These are phyloP conservation scores for Pinna nobilis DNA, from an alignment of 1,140 invertebrate species.

Conservation along the genomic window DNA sequence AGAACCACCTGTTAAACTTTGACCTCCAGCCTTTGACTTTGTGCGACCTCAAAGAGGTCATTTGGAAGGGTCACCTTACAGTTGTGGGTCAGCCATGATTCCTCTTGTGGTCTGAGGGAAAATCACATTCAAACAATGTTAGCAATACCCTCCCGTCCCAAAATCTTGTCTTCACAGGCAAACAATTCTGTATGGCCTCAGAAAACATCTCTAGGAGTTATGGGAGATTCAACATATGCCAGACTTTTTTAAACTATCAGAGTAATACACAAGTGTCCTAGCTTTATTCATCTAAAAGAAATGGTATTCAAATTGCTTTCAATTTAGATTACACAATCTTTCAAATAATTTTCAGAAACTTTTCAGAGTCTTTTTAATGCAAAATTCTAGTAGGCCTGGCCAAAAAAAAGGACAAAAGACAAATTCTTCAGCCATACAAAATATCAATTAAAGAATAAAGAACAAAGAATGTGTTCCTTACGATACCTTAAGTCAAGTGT, in stretches of 20 bases:
- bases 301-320: background rate
- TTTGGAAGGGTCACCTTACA: conserved; percentile 13
- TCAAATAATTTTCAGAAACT: background rate
- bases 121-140: conserved; percentile 43
- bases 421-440: conserved; percentile 22
- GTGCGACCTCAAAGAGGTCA: conserved; percentile 17
- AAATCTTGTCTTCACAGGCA: too few relatives aligned
- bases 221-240: background rate
- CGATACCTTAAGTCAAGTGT: conserved; percentile 16
- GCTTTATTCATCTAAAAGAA: background rate
- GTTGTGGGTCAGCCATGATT: conserved; percentile 34
- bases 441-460: conserved; percentile 19
- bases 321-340: background rate
- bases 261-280: background rate
- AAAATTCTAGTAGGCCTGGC: background rate
- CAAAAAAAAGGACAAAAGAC: conserved; percentile 16
- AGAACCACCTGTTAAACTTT: conserved; percentile 43
- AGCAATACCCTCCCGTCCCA: conserved; percentile 27
- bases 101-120: conserved; percentile 34
- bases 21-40: conserved; percentile 26
- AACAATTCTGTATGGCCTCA: conserved; percentile 5
- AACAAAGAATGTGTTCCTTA: conserved; percentile 25
- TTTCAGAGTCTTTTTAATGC: conserved; percentile 4
- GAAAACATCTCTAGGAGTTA: conserved; percentile 8
- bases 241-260: background rate